phyloP scores from a whole-genome alignment of 2,888 invertebrate genomes.

The Sipunculus nudus region DNA sequence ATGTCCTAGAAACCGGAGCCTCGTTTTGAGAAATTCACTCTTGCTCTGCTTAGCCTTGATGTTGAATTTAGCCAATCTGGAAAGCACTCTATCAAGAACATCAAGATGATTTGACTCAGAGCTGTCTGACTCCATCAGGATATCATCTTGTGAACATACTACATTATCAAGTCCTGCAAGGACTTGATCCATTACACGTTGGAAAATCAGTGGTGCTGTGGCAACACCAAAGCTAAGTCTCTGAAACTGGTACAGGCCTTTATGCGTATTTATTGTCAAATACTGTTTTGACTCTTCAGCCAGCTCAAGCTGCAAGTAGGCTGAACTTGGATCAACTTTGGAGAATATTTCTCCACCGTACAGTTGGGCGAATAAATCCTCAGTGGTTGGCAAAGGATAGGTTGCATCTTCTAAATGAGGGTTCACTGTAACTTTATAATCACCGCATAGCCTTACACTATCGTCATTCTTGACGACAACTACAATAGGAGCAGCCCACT shows the following conservation, averaged over 20 bases:
- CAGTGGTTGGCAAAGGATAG: conserved; percentile 12
- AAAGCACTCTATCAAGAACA: too few relatives aligned
- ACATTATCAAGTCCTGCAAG: not conserved
- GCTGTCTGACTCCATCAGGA: too few relatives aligned
- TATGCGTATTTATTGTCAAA: conserved; percentile 7
- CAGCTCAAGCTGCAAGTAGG: conserved; percentile 7
- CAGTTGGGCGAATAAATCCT: conserved; percentile 6
- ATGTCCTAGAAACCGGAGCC: not conserved
- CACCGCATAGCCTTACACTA: conserved; percentile 8
- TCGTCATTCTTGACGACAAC: not conserved
- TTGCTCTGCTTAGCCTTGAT: not conserved
- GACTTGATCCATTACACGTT: conserved; percentile 3
- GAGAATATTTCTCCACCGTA: not conserved
- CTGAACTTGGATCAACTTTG: conserved; percentile 2
- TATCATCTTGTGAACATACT: conserved; percentile 2
- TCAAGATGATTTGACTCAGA: too few relatives aligned
- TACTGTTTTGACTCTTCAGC: conserved; percentile 5
- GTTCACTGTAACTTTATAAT: conserved; percentile 14
- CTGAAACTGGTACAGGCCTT: conserved; percentile 1
- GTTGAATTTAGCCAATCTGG: not conserved
- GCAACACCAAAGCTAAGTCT: conserved; percentile 7
- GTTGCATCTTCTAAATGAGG: not conserved
- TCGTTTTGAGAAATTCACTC: not conserved
- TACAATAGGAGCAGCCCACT: conserved; percentile 17
- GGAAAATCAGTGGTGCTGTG: not conserved